Conservation (phyloP, 2,888 invertebrate genomes). For the Tetanocera ferruginea region DNA sequence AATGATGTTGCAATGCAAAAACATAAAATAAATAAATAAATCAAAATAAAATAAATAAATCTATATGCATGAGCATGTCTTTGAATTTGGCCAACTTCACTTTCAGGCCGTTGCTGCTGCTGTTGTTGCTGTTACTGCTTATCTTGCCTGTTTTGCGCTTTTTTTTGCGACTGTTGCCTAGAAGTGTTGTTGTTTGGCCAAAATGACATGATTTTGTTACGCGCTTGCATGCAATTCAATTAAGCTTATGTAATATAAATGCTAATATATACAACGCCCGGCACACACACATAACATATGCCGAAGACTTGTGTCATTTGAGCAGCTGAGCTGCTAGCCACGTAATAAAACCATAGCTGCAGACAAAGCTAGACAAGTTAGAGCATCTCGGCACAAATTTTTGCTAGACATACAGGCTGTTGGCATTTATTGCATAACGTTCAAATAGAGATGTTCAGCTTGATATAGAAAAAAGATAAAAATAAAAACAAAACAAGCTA, state of each 20-base stretch:
- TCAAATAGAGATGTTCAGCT: slow-evolving; percentile 2
- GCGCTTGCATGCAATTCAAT: slow-evolving; percentile 11
- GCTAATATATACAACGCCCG: neutral
- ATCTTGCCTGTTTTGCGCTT: too few species aligned
- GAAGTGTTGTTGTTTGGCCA: neutral
- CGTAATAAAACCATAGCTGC: neutral
- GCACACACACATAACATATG: neutral
- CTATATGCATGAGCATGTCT: too few species aligned
- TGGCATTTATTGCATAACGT: neutral
- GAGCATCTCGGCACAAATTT: slow-evolving; percentile 1
- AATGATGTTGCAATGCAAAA: too few species aligned
- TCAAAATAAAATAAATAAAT: too few species aligned
- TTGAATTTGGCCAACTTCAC: neutral
- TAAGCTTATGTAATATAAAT: neutral
- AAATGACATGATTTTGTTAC: slow-evolving; percentile 22
- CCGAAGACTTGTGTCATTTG: neutral
- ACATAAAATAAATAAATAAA: too few species aligned
- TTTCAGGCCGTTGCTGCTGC: neutral
- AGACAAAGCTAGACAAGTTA: neutral
- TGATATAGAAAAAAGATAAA: neutral
- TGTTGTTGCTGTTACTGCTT: too few species aligned
- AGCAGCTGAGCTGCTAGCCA: neutral
- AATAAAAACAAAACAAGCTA: neutral
- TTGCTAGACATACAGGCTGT: neutral
- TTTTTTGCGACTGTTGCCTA: neutral